A percentile compares a stretch with the other conserved stretches of the same genome.
Evolutionary conservation across 2,113 vertebrate species (phyloP).

Genomic region (Oceanites oceanicus): DNA sequence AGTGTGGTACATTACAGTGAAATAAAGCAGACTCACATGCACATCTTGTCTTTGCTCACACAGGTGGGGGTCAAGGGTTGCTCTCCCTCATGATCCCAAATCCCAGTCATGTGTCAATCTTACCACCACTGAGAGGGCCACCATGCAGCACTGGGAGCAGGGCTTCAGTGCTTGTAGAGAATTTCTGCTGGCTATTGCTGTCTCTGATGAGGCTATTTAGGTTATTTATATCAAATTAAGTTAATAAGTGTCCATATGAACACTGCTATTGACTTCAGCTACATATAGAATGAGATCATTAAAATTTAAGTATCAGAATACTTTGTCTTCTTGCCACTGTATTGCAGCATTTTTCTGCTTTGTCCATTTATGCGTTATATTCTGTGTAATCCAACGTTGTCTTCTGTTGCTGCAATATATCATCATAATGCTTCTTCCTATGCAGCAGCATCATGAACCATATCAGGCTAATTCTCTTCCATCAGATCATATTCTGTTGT

Average conservation of each 20-base stretch:
- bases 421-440: constrained; percentile 4
- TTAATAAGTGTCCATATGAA: neutral
- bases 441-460: neutral
- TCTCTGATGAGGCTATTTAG: neutral
- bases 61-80: neutral
- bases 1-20: neutral
- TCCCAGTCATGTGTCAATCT: neutral
- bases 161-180: neutral
- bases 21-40: neutral
- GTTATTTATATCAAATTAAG: neutral
- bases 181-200: neutral
- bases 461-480: constrained; percentile 27
- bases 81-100: neutral
- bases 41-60: neutral
- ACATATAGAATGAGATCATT: neutral
- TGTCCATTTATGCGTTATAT: neutral
- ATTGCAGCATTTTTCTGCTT: neutral
- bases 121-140: neutral
- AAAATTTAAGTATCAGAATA: neutral
- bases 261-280: neutral
- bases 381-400: neutral
- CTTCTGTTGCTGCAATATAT: neutral
- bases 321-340: neutral
- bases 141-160: neutral
- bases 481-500: neutral